Conservation (phyloP, 2,888 invertebrate genomes). For the Scaptomyza parva region DNA sequence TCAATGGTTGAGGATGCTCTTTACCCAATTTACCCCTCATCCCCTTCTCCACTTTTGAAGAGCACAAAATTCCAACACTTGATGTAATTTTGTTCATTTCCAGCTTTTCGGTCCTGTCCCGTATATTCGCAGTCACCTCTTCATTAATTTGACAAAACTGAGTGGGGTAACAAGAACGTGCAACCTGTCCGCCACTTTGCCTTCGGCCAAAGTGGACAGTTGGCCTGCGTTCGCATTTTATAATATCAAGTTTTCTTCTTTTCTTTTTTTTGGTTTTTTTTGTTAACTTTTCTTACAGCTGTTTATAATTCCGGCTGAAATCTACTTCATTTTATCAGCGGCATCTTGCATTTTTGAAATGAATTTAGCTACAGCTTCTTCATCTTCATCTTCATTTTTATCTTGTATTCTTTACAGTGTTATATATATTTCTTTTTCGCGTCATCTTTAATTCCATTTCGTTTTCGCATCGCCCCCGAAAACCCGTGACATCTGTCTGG, state of each 20-base stretch:
- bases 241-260: too few species aligned
- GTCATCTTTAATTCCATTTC: constrained; percentile 70
- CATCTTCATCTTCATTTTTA: constrained; percentile 6
- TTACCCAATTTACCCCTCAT: too few species aligned
- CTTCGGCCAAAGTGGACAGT: constrained; percentile 47
- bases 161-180: constrained; percentile 29
- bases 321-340: constrained; percentile 79
- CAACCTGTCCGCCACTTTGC: constrained; percentile 29
- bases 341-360: constrained; percentile 75
- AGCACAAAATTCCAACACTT: constrained; percentile 45
- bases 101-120: constrained; percentile 17
- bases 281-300: constrained; percentile 45
- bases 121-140: constrained; percentile 56
- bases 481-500: constrained; percentile 20
- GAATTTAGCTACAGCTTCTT: constrained; percentile 44
- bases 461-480: constrained; percentile 29
- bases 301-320: constrained; percentile 71
- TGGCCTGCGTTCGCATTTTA: constrained; percentile 61
- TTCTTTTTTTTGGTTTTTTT: constrained; percentile 3
- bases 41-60: constrained; percentile 21
- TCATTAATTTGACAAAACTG: constrained; percentile 67
- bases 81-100: constrained; percentile 64
- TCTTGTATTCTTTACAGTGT: constrained; percentile 32
- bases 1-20: constrained; percentile 32
- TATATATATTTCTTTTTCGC: constrained; percentile 11